Evolutionary conservation across 2,888 invertebrate genomes (phyloP), one percentile per base, ranked within the genome.

Genomic region (Mythimna lalbum): DNA sequence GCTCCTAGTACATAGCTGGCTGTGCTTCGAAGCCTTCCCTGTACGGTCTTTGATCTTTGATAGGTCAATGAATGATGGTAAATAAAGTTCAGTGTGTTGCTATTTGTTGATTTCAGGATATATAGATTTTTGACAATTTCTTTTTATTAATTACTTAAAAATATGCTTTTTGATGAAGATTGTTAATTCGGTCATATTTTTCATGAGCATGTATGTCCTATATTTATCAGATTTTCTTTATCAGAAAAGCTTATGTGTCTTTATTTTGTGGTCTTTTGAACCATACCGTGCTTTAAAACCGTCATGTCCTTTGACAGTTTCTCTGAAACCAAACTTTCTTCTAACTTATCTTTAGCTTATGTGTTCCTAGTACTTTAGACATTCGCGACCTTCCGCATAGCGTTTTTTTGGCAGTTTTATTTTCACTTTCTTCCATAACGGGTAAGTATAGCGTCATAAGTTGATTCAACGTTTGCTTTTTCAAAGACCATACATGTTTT

Each of bases 21-120:
- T 56, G 14, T 56, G 49, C 68, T 68, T 19, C 49, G 52, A 82
- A 82, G 82, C 82, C 79, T 82, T 78, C 17, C 23, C 17, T 43
- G 47, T 39, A 39, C 1, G 31, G 27, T 52, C 27, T 64, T 80
- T 69, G 63, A 62, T 63, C 63, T 69, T 80, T 63, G 73, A 71
- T 60, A 23, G 75, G 49, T 73, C 63, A 73, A 43, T 78, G 64
- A 50, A 43, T 78, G 19, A 43, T 39, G 14, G 2, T 50, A 49
- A 39, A 57, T 50, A 49, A 39, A 69, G 21, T 31, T 76, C 0
- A 6, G 9, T 36, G 14, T 2, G 23, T 23, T 12, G 19, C 2
- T 68, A 36, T 19, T 33, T 36, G 23, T 52, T 76, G 6, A 21
- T 52, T 33, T 69, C 47, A 68, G 27, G 19, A 31, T 23, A 9